These are phyloP conservation scores for Drosophila baimaii DNA, from an alignment of 1,140 invertebrate genomes.

Conservation along the genomic window DNA sequence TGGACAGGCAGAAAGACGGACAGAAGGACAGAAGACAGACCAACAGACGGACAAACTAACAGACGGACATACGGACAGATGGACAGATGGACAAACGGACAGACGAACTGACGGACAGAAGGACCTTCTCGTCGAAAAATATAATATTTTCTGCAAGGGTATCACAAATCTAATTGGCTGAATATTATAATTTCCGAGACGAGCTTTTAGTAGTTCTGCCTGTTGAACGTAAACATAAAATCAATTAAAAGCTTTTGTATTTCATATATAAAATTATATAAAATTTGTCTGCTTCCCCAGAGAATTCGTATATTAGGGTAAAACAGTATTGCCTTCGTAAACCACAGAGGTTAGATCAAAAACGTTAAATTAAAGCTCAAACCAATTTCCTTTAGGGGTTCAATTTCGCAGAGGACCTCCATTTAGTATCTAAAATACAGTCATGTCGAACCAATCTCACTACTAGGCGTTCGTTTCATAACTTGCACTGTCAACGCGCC, in stretches of 20 bases:
- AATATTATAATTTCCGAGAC: background rate
- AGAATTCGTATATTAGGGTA: background rate
- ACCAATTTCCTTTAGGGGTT: background rate
- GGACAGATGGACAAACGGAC: too few relatives aligned
- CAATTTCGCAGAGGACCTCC: too few relatives aligned
- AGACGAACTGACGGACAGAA: too few relatives aligned
- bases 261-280: background rate
- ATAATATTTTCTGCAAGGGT: background rate
- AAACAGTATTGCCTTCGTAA: background rate
- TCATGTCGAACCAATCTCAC: constrained; percentile 14
- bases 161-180: background rate
- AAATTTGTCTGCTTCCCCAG: background rate
- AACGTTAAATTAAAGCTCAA: too few relatives aligned
- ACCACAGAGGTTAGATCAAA: background rate
- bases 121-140: too few relatives aligned
- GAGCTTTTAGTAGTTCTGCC: background rate
- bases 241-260: background rate
- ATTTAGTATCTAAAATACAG: constrained; percentile 7
- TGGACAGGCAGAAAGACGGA: too few relatives aligned
- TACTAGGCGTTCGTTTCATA: constrained; percentile 1
- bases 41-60: too few relatives aligned
- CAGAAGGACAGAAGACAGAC: too few relatives aligned
- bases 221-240: background rate
- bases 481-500: constrained; percentile 17
- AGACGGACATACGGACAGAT: too few relatives aligned